Base-by-base conservation (phyloP, 2,888 invertebrate genomes). In the Mythimna ferrago region DNA sequence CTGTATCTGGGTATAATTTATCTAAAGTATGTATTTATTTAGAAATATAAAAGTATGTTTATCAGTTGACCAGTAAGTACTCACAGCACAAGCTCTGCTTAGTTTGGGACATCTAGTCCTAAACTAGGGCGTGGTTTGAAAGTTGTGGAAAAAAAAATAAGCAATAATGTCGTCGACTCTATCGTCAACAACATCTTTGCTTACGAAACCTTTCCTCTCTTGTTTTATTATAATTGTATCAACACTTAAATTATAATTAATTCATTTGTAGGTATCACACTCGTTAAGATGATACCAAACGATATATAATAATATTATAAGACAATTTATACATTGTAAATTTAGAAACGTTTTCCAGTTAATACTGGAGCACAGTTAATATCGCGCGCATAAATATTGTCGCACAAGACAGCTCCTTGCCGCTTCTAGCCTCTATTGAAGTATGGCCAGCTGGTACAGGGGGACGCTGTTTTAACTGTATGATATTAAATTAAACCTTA, bases 381-480 rank as follows among this genome's bases (percentile, higher is more conserved):
- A 96, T 96, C 94, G 93, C 92, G 91, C 93, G 93, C 96, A 96
- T 96, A 96, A 96, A 96, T 96, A 96, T 96, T 93, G 94, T 94
- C 93, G 92, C 91, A 86, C 90, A 88, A 88, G 95, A 96, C 96
- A 95, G 94, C 93, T 89, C 90, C 94, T 91, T 92, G 94, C 93
- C 93, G 92, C 94, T 92, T 93, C 87, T 93, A 95, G 94, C 94
- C 95, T 95, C 93, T 92, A 95, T 95, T 96, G 95, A 96, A 94
- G 95, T 93, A 95, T 95, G 89, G 92, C 92, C 83, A 80, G 71
- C 80, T 78, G 73, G 57, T 92, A 95, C 92, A 94, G 94, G 91
- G 0, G 91, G 95, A 70, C 0, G 1, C 35, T 51, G 10, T 69
- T 82, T 35, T 41, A 4, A 69, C 32, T 67, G 19, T 53, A n/a